Base-by-base conservation (phyloP, 1,140 invertebrate genomes). In the Anthonomus grandis region DNA sequence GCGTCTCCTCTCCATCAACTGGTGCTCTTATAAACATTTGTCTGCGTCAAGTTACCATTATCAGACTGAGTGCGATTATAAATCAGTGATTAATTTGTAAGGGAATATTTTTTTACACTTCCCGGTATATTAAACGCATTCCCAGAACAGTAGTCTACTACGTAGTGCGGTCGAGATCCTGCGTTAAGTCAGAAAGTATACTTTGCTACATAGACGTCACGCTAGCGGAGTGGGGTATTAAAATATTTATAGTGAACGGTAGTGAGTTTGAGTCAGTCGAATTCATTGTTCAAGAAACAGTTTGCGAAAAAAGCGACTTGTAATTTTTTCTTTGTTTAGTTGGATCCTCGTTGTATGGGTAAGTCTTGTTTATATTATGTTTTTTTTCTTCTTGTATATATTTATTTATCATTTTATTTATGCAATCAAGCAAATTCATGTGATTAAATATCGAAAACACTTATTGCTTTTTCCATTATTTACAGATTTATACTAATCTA, bases 261-360 rank as follows among this genome's bases (percentile, higher is more conserved):
- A 53, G 38, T 15, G 39, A 19, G 12, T 27, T 27, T 38, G 17
- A 55, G 36, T 23, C 22, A 15, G 36, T n/a, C n/a, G n/a, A n/a
- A n/a, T 49, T n/a, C 31, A 50, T 31, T 24, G 42, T 39, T n/a
- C 8, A 12, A 23, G 9, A 18, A 31, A 46, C 12, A 45, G 38
- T n/a, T n/a, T n/a, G n/a, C n/a, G 36, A 53, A 44, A 24, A 41
- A 36, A 39, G 47, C 39, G 31, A 36, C 8, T 10, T 18, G 34
- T 9, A 17, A 22, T 18, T 41, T 56, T 57, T 51, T 46, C 56
- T 54, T 57, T 59, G 38, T 59, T 66, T 47, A 39, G 44, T 57
- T 41, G 55, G 50, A 48, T 46, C 48, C 25, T 42, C 63, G 41
- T 66, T 66, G 64, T 64, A 66, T 66, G 64, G 64, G 64, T 66